Evolutionary conservation across 2,113 vertebrate genomes (phyloP), one percentile per base, ranked within the genome.

Genomic region (Triplophysa dalaica): DNA sequence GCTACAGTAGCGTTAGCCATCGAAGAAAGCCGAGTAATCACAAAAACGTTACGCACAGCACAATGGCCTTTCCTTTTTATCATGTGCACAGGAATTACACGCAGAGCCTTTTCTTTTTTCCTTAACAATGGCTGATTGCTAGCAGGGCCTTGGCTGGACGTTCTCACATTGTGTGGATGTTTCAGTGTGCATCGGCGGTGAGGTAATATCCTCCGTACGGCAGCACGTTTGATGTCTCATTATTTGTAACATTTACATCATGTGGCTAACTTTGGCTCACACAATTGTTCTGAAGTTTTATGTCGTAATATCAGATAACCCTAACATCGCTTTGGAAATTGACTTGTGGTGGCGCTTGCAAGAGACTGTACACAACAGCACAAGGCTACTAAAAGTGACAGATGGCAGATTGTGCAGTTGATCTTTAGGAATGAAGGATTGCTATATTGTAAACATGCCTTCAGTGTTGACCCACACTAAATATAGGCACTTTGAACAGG

Each of bases 201-300:
- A 87, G 72, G 85, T 86, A 85, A 88, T 80, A 82, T 88, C 87
- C 87, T 83, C 38, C 43, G n/a, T 54, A 64, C 13, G 45, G 33
- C 58, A 78, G 22, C 69, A 82, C 19, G 26, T 83, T 81, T 81
- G 69, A 78, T 77, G 54, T 77, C 69, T 80, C 41, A 43, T 72
- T 33, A 24, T 75, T 41, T 60, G 48, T 60, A 50, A 65, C 38
- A 41, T 70, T 52, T 62, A 69, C 54, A 63, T 75, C 63, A 48
- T 33, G 13, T 24, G 48, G 48, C 24, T 65, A 54, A 54, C 22
- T 65, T 64, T 64, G 74, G 58, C 60, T 10, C 1, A 43, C 14
- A 48, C n/a, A 75, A 61, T 45, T 8, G 56, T 74, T 60, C 54
- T 60, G 43, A 60, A 48, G 29, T 21, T 63, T 63, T 13, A 41